A percentile compares a stretch with the other conserved stretches of the same genome.
Conservation (phyloP, 2,113 vertebrate genomes). For the Edolisoma coerulescens region DNA sequence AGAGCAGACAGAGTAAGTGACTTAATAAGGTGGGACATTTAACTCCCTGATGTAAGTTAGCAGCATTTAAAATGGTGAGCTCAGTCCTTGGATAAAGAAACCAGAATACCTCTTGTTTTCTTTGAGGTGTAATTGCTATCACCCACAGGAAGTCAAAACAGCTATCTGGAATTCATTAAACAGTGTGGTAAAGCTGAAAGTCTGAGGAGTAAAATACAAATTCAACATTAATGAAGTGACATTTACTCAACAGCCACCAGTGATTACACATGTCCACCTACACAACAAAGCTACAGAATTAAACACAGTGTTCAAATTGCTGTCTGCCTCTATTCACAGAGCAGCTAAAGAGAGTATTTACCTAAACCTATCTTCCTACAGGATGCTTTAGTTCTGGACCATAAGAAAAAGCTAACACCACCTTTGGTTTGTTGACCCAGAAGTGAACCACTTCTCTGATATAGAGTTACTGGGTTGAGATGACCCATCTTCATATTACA, state of each 20-base stretch:
- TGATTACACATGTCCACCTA: background rate
- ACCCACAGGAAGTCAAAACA: background rate
- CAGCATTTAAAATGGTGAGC: background rate
- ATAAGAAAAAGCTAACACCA: background rate
- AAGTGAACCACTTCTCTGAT: background rate
- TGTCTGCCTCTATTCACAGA: background rate
- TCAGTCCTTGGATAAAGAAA: background rate
- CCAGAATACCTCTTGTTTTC: background rate
- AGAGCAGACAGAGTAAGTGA: background rate
- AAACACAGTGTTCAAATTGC: background rate
- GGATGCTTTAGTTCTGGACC: background rate
- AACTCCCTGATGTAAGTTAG: background rate
- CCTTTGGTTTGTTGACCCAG: background rate
- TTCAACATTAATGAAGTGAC: background rate
- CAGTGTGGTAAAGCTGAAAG: background rate
- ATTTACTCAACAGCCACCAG: background rate
- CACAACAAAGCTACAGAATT: background rate
- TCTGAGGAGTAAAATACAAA: slow-evolving; percentile 7
- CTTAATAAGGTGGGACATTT: background rate
- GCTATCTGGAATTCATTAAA: background rate
- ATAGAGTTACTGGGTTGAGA: background rate
- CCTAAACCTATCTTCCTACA: background rate
- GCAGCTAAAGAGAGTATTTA: background rate
- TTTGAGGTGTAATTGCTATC: background rate
- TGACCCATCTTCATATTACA: background rate